Conservation (phyloP, 2,888 invertebrate species). For the Hypselothyrea guttata region DNA sequence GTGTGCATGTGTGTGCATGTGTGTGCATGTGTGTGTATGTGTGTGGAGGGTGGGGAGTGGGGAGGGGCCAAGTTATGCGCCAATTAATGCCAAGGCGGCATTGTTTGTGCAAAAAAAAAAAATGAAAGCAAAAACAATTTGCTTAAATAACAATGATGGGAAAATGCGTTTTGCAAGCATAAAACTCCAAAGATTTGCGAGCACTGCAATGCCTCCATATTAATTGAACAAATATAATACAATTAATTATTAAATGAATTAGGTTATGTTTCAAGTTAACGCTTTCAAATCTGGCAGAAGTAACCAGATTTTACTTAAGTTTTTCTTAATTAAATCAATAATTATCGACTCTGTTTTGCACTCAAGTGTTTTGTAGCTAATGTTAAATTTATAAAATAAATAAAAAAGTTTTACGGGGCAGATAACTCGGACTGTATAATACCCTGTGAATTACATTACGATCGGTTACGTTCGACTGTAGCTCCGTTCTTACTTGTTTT, state of each 20-base stretch:
- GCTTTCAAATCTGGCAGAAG: no score
- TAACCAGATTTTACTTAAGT: no score
- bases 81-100: slow-evolving; percentile 63
- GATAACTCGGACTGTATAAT: no score
- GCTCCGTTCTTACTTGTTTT: slow-evolving; percentile 3
- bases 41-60: slow-evolving; percentile 16
- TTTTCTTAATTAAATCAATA: no score
- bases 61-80: slow-evolving; percentile 66
- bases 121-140: slow-evolving; percentile 46
- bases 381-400: no score
- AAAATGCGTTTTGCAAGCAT: slow-evolving; percentile 39
- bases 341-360: no score
- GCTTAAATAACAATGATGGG: slow-evolving; percentile 36
- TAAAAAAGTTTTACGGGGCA: no score
- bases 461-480: background rate
- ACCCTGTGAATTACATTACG: background rate
- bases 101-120: slow-evolving; percentile 35
- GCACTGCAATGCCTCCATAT: no score
- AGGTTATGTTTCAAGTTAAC: no score
- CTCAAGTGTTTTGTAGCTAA: no score
- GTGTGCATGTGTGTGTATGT: slow-evolving; percentile 12
- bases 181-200: slow-evolving; percentile 19
- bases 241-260: no score
- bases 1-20: slow-evolving; percentile 4
- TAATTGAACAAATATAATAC: no score